These are phyloP conservation scores for Rhipidura dahli DNA, from an alignment of 2,113 vertebrate genomes.

Conservation along the genomic window DNA sequence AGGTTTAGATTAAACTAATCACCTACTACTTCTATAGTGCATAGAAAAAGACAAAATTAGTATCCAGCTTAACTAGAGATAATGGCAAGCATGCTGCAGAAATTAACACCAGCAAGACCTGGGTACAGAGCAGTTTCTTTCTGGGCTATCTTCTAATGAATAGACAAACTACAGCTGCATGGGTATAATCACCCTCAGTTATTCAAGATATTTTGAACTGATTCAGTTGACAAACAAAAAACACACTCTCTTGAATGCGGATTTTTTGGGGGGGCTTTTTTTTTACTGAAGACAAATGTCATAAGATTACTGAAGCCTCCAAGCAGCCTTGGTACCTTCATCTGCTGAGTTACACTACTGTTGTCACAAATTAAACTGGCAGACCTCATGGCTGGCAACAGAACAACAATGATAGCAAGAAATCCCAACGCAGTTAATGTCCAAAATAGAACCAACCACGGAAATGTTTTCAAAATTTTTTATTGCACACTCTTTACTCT, in stretches of 20 bases:
- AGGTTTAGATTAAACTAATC: not conserved
- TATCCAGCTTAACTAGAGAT: not conserved
- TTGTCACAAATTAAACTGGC: not conserved
- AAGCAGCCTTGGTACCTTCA: not conserved
- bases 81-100: not conserved
- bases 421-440: not conserved
- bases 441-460: not conserved
- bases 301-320: not conserved
- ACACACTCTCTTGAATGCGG: fast-evolving
- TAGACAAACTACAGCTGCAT: not conserved
- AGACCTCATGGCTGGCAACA: not conserved
- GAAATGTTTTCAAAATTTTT: not conserved
- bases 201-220: not conserved
- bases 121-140: not conserved
- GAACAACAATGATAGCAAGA: not conserved
- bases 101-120: not conserved
- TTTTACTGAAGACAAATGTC: not conserved
- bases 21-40: not conserved
- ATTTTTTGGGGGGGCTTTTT: not conserved
- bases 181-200: not conserved
- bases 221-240: not conserved
- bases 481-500: not conserved
- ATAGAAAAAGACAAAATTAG: not conserved
- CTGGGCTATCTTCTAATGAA: not conserved
- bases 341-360: not conserved